Evolutionary conservation across 2,113 vertebrate species (phyloP), one percentile per base, ranked within the genome.

Genomic region (Hyaena hyaena): DNA sequence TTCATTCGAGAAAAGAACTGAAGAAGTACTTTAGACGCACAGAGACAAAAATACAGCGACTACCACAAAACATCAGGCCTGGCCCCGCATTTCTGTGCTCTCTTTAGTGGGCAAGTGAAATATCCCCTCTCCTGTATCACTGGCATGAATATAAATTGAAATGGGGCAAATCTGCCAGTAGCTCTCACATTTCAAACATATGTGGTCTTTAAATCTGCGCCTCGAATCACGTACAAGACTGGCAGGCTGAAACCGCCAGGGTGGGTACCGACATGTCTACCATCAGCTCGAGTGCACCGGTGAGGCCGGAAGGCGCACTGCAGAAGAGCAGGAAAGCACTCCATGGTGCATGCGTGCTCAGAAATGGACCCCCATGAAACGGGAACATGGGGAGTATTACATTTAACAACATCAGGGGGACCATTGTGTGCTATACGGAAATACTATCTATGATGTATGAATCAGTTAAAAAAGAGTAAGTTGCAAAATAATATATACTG

Each of bases 21-120:
- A 93, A 50, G 26, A 93, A 88, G 43, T 45, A 84, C 65, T 76
- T 96, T 63, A 90, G 65, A 85, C 33, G 76, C 39, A 90, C 0
- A 79, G 68, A 90, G 12, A 77, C 68, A 53, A 93, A 88, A 90
- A 93, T 65, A 81, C 10, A 53, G 31, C 39, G 77, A 48, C 82
- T 88, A 76, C 45, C 23, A 95, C 7, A 73, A 73, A 95, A 58
- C 55, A 53, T 45, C 63, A 82, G 90, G 55, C 19, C n/a, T 11
- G 17, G 53, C 10, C 9, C 28, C 77, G 73, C 45, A 81, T 79
- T 94, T 95, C 76, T 90, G 31, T 65, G 84, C 91, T 58, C 10
- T 94, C 33, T 93, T 53, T 84, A 95, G 83, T 4, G 24, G 16
- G 89, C 12, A 80, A 88, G 65, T 94, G 90, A 79, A 89, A 79